Percentiles rank a stretch among this genome's conserved stretches.
Evolutionary conservation across 1,140 invertebrate genomes (phyloP).

Genomic region (Euglossa dilemma): DNA sequence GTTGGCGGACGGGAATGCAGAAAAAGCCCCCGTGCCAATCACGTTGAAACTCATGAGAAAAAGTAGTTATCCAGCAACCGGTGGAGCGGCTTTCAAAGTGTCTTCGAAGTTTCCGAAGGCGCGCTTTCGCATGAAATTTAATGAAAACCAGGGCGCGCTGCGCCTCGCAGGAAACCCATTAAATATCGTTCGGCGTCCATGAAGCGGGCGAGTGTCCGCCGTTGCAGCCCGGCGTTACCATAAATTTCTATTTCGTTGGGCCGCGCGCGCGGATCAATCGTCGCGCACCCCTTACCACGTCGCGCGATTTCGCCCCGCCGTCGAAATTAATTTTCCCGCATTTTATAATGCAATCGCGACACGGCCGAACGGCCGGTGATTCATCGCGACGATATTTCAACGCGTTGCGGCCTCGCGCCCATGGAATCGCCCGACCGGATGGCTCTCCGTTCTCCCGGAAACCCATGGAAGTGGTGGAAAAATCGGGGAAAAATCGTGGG

Average conservation of each 20-base stretch:
- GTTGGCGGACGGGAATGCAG: not conserved
- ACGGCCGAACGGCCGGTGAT: conserved; percentile 63
- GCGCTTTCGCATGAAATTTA: conserved; percentile 26
- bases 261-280: conserved; percentile 44
- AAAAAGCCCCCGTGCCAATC: not conserved
- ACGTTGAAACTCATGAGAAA: not conserved
- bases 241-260: conserved; percentile 71
- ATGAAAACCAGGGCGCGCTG: conserved; percentile 15
- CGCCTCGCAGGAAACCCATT: conserved; percentile 19
- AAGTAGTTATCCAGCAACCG: not conserved
- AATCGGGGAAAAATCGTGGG: not conserved
- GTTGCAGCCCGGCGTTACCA: conserved; percentile 21
- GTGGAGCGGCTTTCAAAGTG: conserved; percentile 1
- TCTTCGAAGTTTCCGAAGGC: not conserved
- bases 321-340: conserved; percentile 76
- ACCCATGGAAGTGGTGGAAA: not conserved
- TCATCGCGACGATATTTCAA: conserved; percentile 73
- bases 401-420: conserved; percentile 7
- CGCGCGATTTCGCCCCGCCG: conserved; percentile 33
- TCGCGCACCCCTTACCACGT: conserved; percentile 19
- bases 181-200: conserved; percentile 38
- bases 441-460: not conserved
- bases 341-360: conserved; percentile 77
- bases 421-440: conserved; percentile 10
- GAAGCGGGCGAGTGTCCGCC: conserved; percentile 5